A percentile compares a stretch with the other conserved stretches of the same genome.
These are phyloP conservation scores for Platypus cylindrus DNA, from an alignment of 2,888 invertebrate genomes.

Conservation along the genomic window DNA sequence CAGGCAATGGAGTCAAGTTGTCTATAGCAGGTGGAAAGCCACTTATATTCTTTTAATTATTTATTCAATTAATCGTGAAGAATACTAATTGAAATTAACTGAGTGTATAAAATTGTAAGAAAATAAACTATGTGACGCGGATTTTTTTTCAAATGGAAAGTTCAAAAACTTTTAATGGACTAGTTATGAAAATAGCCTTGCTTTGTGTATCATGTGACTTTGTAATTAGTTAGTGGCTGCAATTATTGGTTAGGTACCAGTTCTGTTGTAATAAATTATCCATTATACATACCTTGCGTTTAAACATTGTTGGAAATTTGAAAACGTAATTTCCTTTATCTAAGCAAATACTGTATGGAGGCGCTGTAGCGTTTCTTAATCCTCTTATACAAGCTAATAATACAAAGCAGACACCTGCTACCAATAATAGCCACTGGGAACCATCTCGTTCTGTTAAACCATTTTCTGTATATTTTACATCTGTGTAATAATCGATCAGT, in stretches of 20 bases:
- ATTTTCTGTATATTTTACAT: conserved; percentile 4
- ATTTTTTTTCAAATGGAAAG: too few species aligned
- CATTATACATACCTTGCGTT: conserved; percentile 10
- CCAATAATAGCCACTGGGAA: conserved; percentile 6
- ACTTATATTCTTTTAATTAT: too few species aligned
- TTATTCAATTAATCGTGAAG: too few species aligned
- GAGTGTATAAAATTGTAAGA: too few species aligned
- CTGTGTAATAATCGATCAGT: conserved; percentile 7
- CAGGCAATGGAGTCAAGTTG: too few species aligned
- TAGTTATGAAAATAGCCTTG: too few species aligned
- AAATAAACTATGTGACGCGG: too few species aligned
- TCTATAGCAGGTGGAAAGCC: too few species aligned
- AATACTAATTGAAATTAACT: too few species aligned
- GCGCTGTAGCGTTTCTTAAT: conserved; percentile 12
- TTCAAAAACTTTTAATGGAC: too few species aligned
- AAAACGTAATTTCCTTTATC: conserved; percentile 15
- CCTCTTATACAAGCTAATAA: conserved; percentile 9
- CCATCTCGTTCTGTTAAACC: conserved; percentile 6
- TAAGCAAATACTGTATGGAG: conserved; percentile 13
- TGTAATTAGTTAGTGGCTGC: too few species aligned
- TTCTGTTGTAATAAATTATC: neutral
- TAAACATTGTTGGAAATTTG: conserved; percentile 14
- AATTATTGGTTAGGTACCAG: neutral
- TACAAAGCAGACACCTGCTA: conserved; percentile 5
- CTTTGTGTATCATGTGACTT: too few species aligned